phyloP scores from a whole-genome alignment of 2,888 invertebrate genomes.

The Gastracanthus pulcherrimus region DNA sequence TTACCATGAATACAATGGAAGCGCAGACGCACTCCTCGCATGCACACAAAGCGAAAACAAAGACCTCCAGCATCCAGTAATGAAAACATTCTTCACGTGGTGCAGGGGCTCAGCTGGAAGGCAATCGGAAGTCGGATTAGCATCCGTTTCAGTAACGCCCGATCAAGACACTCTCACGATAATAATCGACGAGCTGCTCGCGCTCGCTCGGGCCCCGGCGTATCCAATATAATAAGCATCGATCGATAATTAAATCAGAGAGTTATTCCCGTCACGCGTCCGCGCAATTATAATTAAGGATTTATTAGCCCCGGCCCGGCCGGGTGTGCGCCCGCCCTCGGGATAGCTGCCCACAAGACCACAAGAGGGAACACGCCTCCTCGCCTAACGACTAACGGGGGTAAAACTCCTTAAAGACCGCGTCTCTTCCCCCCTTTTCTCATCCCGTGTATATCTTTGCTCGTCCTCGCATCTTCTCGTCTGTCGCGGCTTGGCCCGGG shows the following conservation, averaged over 20 bases:
- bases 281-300: constrained; percentile 78
- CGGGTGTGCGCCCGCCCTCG: constrained; percentile 65
- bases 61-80: constrained; percentile 16
- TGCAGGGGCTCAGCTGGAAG: background rate
- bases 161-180: constrained; percentile 48
- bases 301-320: constrained; percentile 73
- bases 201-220: no score
- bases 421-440: no score
- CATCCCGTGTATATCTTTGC: constrained; percentile 24
- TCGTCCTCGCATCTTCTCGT: background rate
- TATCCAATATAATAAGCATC: constrained; percentile 65
- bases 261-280: constrained; percentile 77
- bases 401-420: constrained; percentile 74
- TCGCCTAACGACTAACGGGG: constrained; percentile 74
- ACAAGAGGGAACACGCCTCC: constrained; percentile 71
- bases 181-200: constrained; percentile 40
- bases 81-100: constrained; percentile 51
- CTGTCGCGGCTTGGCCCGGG: constrained; percentile 32
- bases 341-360: constrained; percentile 63
- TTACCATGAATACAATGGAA: background rate
- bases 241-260: constrained; percentile 76
- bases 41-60: background rate
- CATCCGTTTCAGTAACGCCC: constrained; percentile 54
- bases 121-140: constrained; percentile 55
- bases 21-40: background rate